Base-by-base conservation (phyloP, 2,113 vertebrate genomes). In the Sorex fumeus region DNA sequence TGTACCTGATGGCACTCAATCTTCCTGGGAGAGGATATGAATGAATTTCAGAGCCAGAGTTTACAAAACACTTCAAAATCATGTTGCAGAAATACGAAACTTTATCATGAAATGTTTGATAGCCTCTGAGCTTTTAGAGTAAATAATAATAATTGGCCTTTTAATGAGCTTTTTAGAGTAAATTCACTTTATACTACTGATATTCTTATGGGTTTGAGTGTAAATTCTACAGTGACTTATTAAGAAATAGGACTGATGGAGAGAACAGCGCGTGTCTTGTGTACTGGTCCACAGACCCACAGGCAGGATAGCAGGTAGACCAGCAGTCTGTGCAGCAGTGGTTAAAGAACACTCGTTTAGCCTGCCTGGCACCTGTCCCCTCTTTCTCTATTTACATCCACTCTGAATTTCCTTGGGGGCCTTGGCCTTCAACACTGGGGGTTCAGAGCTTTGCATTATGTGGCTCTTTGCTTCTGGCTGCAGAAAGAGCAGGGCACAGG, bases 161-260 rank as follows among this genome's bases (percentile, higher is more conserved):
- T n/a, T n/a, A n/a, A n/a, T n/a, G n/a, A n/a, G n/a, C n/a, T n/a
- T 88, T 90, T 91, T 67, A 70, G 43, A 84, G 90, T 30, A 47
- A 78, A 15, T 36, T 66, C 15, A n/a, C 57, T 60, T 64, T 8
- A 40, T 43, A 69, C 15, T 66, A 32, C 30, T 69, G 32, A 57
- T 86, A 69, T 84, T 91, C 47, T 87, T 87, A 12, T 18, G 89
- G 34, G 47, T 84, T 84, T 93, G 27, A n/a, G 36, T 71, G 43
- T 23, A 85, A 75, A 94, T 43, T 79, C 69, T 75, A 57, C 2
- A 80, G 50, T 67, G 75, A 90, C 36, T 95, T 81, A 84, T 40
- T 76, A 84, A 87, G 71, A 87, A 89, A 89, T 57, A 87, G 21
- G 40, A 90, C 88, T 87, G 84, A 62, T 71, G 40, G 72, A 66